These are phyloP conservation scores for Gymnobelideus leadbeateri DNA, from an alignment of 2,113 vertebrate genomes.

Conservation along the genomic window DNA sequence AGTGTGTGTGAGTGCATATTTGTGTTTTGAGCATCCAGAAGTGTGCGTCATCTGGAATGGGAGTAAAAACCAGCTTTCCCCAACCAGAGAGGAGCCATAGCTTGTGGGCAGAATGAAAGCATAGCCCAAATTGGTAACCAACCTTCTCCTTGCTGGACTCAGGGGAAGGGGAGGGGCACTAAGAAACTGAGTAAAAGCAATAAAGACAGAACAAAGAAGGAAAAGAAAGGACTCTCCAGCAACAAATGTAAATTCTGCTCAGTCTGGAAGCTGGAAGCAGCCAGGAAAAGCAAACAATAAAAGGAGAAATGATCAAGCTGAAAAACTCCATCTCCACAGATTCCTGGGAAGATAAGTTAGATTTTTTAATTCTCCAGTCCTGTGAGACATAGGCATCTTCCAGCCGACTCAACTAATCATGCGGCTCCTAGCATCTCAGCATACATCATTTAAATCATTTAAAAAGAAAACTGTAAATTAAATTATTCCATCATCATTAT, in stretches of 20 bases:
- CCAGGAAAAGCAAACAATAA: not conserved
- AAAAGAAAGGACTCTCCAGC: not conserved
- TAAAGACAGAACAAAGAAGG: not conserved
- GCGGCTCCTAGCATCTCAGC: slow-evolving; percentile 63
- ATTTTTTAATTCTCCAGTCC: slow-evolving; percentile 18
- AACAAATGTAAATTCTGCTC: not conserved
- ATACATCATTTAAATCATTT: slow-evolving; percentile 77
- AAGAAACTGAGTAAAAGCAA: not conserved
- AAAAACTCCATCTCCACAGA: not conserved
- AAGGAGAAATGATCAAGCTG: slow-evolving; percentile 1
- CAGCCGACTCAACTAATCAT: slow-evolving; percentile 59
- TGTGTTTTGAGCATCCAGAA: not conserved
- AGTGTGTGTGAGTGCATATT: too few relatives aligned
- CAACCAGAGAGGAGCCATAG: not conserved
- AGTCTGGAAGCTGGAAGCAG: not conserved
- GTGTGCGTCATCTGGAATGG: not conserved
- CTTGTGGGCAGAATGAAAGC: slow-evolving; percentile 15
- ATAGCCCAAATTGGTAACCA: slow-evolving; percentile 2
- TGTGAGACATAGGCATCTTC: slow-evolving; percentile 40
- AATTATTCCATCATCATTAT: slow-evolving; percentile 81
- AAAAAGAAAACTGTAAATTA: slow-evolving; percentile 79
- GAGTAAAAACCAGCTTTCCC: not conserved
- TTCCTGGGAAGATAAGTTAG: not conserved
- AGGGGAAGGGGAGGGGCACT: not conserved
- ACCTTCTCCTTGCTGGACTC: not conserved